phyloP scores from a whole-genome alignment of 2,797 vertebrate genomes.

The Aldrovandia affinis region DNA sequence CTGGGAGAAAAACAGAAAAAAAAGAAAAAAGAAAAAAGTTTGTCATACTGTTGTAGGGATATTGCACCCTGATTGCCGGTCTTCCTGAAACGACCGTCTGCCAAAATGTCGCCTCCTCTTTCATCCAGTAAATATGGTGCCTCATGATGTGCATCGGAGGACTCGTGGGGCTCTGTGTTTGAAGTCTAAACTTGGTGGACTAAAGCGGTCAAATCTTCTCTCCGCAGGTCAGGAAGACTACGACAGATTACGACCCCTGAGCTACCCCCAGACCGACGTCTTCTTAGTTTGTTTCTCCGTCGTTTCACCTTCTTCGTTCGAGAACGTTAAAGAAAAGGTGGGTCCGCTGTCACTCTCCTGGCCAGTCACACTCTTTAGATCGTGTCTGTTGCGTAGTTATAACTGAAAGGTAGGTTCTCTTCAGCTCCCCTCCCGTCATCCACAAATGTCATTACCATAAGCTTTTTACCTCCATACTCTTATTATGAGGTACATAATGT shows the following conservation, averaged over 20 bases:
- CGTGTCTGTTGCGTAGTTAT: not conserved
- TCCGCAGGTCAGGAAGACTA: slow-evolving; percentile 78
- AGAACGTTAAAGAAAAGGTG: slow-evolving; percentile 82
- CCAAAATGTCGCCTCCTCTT: not conserved
- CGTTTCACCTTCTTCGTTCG: slow-evolving; percentile 80
- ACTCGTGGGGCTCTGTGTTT: not conserved
- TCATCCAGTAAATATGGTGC: not conserved
- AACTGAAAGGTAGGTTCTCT: not conserved
- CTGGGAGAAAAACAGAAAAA: too few species aligned
- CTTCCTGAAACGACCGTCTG: not conserved
- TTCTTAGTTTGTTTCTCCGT: slow-evolving; percentile 83
- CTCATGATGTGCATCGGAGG: not conserved
- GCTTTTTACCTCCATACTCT: not conserved
- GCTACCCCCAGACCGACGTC: slow-evolving; percentile 81
- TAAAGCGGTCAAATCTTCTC: slow-evolving; percentile 5
- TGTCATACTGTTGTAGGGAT: not conserved
- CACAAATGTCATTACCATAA: not conserved
- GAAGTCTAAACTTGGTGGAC: not conserved
- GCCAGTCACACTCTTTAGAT: not conserved
- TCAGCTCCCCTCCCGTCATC: not conserved
- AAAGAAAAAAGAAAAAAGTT: too few species aligned
- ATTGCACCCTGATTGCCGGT: not conserved
- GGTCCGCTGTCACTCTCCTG: slow-evolving; percentile 30
- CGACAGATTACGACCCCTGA: slow-evolving; percentile 77
- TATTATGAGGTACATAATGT: not conserved